Evolutionary conservation across 2,797 vertebrate species (phyloP), one percentile per base, ranked within the genome.

Genomic region (Streptopelia turtur): DNA sequence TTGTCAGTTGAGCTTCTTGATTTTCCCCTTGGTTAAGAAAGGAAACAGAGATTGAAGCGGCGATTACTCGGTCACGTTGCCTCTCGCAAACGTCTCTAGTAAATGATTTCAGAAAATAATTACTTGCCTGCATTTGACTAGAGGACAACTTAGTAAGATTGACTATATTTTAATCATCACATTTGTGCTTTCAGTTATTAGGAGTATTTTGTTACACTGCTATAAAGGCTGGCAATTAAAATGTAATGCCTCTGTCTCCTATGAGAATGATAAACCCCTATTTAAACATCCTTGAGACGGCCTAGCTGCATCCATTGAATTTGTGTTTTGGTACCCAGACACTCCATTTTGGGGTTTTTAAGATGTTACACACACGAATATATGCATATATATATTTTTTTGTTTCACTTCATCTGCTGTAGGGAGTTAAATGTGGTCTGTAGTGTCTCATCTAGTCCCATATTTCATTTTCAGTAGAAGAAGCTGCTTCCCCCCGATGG

Each of bases 51-150:
- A 82, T 11, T 56, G 64, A 79, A 72, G 69, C 0, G 2, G 56
- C 1, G 39, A 66, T 86, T 69, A 31, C 28, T 7, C 10, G 9
- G 64, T 35, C 68, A 30, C 25, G 2, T 37, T 50, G 74, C 49
- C 57, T 91, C 60, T 74, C 63, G n/a, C 56, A 84, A 87, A 61
- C 52, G 33, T 79, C 68, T 69, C 41, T 13, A 75, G 68, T 93
- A 89, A 97, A 95, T 89, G 85, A 94, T 95, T 96, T 16, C 80
- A 64, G 68, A 68, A 60, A 89, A 87, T 2, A 91, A 93, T 90
- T 56, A 27, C 50, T 93, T 95, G 9, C 39, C 45, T 75, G 55
- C 66, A 24, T 88, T 94, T 6, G 15, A 56, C 65, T 88, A 16
- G 76, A 71, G 47, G 35, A 72, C 11, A 13, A 16, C 55, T 79